These are phyloP conservation scores for Galbula dea DNA, from an alignment of 2,113 vertebrate species.

Conservation along the genomic window DNA sequence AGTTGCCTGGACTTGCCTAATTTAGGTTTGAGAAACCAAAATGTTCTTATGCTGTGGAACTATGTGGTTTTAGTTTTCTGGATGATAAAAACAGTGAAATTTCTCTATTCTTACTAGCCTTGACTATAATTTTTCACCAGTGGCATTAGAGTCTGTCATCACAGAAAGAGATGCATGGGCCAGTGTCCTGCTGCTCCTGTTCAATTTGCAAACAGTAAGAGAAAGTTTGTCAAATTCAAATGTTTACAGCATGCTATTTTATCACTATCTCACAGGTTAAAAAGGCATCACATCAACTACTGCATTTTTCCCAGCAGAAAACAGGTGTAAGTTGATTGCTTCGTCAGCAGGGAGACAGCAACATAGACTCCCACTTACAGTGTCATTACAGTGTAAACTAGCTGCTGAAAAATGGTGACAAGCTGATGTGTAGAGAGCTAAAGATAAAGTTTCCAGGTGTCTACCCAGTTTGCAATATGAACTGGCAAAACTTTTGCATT, in stretches of 20 bases:
- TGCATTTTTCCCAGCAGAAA: slow-evolving; percentile 70
- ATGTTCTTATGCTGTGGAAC: background rate
- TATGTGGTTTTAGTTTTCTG: background rate
- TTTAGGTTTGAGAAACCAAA: background rate
- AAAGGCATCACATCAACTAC: slow-evolving; percentile 40
- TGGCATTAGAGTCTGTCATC: slow-evolving; percentile 34
- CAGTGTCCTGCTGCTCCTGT: slow-evolving; percentile 47
- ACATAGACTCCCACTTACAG: slow-evolving; percentile 47
- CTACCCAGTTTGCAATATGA: background rate
- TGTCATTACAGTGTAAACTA: slow-evolving; percentile 58
- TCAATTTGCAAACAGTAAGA: slow-evolving; percentile 68
- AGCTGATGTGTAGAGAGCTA: slow-evolving; percentile 36
- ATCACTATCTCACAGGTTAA: slow-evolving; percentile 66
- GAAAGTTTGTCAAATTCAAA: slow-evolving; percentile 66
- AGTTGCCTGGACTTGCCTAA: background rate
- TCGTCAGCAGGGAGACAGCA: slow-evolving; percentile 58
- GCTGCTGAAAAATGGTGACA: slow-evolving; percentile 59
- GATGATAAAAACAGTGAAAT: background rate
- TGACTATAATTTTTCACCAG: slow-evolving; percentile 9
- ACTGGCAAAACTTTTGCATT: background rate
- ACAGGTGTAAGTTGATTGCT: slow-evolving; percentile 74
- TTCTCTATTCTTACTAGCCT: background rate
- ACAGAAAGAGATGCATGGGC: slow-evolving; percentile 30
- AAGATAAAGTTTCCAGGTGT: slow-evolving; percentile 66
- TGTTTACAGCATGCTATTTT: slow-evolving; percentile 62